Evolutionary conservation across 2,113 vertebrate species (phyloP).

Genomic region (Lethenteron reissneri): DNA sequence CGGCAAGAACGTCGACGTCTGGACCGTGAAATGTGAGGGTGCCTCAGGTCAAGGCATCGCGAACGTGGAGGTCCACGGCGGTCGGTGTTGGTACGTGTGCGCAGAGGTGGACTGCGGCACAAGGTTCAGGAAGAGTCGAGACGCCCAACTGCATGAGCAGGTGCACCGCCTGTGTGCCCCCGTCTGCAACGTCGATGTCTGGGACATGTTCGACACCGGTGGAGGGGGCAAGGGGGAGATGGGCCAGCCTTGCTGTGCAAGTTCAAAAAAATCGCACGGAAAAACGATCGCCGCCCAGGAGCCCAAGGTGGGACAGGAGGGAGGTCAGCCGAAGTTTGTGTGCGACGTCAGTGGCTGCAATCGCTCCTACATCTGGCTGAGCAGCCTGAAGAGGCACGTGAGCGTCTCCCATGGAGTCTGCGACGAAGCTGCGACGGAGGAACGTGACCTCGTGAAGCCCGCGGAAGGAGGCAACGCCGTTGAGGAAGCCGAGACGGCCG

Average conservation of each 20-base stretch:
- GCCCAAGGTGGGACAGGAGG: neutral
- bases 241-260: too few relatives aligned
- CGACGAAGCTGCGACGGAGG: too few relatives aligned
- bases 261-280: too few relatives aligned
- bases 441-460: too few relatives aligned
- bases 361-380: neutral
- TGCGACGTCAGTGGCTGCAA: neutral
- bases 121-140: constrained; percentile 46
- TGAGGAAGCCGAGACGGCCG: too few relatives aligned
- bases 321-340: neutral
- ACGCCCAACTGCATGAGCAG: constrained; percentile 68
- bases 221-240: too few relatives aligned
- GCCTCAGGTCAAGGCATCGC: too few relatives aligned
- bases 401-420: too few relatives aligned
- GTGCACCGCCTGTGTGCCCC: constrained; percentile 56
- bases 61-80: constrained; percentile 45
- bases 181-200: constrained; percentile 52
- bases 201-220: constrained; percentile 37
- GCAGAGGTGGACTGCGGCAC: constrained; percentile 55
- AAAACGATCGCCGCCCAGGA: too few relatives aligned
- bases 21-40: too few relatives aligned
- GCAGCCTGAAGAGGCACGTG: constrained; percentile 2
- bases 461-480: too few relatives aligned
- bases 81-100: constrained; percentile 52
- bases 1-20: too few relatives aligned